Evolutionary conservation across 2,888 invertebrate genomes (phyloP), one percentile per base, ranked within the genome.

Genomic region (Brassicogethes aeneus): DNA sequence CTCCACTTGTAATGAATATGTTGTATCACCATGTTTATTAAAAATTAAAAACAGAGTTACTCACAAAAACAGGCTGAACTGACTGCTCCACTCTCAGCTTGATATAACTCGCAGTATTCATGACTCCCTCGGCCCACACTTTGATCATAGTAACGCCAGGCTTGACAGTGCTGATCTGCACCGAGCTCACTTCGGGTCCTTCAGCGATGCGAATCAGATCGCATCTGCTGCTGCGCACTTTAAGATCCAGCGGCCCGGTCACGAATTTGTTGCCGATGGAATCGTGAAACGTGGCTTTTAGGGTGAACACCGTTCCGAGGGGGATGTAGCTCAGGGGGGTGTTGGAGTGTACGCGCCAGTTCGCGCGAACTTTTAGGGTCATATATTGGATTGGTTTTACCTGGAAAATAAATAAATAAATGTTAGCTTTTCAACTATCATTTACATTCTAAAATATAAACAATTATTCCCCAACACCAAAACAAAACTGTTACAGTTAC

Each of bases 281-380:
- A 56, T 78, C 77, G 53, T 75, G 75, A 53, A 69, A 76, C n/a
- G 65, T 67, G 3, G 74, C 66, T 16, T 59, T 55, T 35, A 76
- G 60, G 33, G 66, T 59, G 36, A 77, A 65, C 16, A 70, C 68
- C 8, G 70, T 64, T 2, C 77, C 78, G 17, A 74, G 60, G 2
- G 78, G 78, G 8, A 77, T 46, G 5, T 48, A 46, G 17, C 51
- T 46, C 15, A 59, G 35, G n/a, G 51, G 55, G 31, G 47, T 52
- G 23, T 56, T 54, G 2, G 57, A 53, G 23, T 52, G 53, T 10
- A 68, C 51, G 14, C 54, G 54, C 61, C 71, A 66, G 29, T 59
- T 54, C 1, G 68, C 54, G 2, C 48, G 40, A 1, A 68, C 57
- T 8, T 57, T 63, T 12, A 69, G 44, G 55, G 69, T 61, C 62